Percentiles rank a stretch among this genome's conserved stretches.
phyloP scores from a whole-genome alignment of 2,797 vertebrate species.

The Babyrousa celebensis region DNA sequence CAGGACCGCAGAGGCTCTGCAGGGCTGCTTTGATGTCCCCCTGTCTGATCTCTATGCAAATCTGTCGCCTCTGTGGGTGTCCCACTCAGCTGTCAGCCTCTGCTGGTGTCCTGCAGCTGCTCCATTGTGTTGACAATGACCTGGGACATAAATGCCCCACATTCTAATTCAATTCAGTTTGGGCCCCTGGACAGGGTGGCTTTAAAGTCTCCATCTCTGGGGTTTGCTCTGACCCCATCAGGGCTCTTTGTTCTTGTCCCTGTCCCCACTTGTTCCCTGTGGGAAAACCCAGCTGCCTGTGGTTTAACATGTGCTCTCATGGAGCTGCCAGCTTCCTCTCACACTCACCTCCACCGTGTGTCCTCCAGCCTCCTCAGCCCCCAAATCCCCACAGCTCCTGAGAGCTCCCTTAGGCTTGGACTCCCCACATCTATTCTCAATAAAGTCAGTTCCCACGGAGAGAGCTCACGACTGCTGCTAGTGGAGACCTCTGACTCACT shows the following conservation, averaged over 20 bases:
- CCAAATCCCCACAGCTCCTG: not conserved
- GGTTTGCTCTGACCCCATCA: not conserved
- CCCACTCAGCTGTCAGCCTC: not conserved
- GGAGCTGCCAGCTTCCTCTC: not conserved
- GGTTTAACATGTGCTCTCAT: not conserved
- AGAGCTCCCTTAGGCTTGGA: not conserved
- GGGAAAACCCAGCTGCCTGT: not conserved
- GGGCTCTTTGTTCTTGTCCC: not conserved
- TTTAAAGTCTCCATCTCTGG: not conserved
- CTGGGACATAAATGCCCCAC: not conserved
- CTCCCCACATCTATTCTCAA: not conserved
- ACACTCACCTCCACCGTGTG: not conserved
- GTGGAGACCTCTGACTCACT: not conserved
- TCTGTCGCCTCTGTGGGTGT: not conserved
- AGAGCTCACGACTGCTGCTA: not conserved
- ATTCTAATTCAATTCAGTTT: not conserved
- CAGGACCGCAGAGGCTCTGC: not conserved
- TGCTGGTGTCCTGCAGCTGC: not conserved
- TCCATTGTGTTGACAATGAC: no score
- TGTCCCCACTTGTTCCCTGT: not conserved
- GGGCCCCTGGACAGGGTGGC: not conserved
- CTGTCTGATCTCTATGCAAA: not conserved
- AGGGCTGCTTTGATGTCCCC: not conserved
- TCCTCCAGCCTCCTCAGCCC: not conserved
- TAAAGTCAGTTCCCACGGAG: not conserved